A percentile compares a stretch with the other conserved stretches of the same genome.
Conservation (phyloP, 2,797 vertebrate species). For the Numenius phaeopus region DNA sequence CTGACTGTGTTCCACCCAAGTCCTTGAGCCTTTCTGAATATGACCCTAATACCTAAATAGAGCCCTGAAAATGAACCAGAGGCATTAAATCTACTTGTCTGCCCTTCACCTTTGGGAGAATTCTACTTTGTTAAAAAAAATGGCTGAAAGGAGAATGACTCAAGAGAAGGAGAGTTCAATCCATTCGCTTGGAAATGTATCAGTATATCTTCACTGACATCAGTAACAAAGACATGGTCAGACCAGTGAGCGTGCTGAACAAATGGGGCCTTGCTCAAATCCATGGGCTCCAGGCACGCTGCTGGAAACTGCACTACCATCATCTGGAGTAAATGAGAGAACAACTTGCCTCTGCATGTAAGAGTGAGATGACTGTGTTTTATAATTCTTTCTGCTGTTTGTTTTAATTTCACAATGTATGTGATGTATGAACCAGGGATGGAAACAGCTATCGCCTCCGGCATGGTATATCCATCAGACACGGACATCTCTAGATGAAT, state of each 20-base stretch:
- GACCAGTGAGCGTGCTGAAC: not conserved
- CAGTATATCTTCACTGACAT: not conserved
- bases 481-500: not conserved
- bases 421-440: not conserved
- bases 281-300: fast-evolving
- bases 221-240: not conserved
- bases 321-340: not conserved
- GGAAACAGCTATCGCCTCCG: not conserved
- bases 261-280: not conserved
- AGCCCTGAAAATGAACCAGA: not conserved
- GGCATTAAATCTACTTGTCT: not conserved
- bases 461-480: not conserved
- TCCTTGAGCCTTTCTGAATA: not conserved
- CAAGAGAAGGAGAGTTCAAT: not conserved
- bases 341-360: not conserved
- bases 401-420: not conserved
- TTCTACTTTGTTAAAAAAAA: not conserved
- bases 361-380: not conserved
- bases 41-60: not conserved
- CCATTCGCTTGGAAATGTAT: not conserved
- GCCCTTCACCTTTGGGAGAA: not conserved
- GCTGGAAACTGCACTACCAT: not conserved
- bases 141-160: not conserved
- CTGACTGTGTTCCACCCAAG: not conserved
- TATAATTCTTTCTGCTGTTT: not conserved